These are phyloP conservation scores for Saccostrea glomerata DNA, from an alignment of 1,140 invertebrate species.

Conservation along the genomic window DNA sequence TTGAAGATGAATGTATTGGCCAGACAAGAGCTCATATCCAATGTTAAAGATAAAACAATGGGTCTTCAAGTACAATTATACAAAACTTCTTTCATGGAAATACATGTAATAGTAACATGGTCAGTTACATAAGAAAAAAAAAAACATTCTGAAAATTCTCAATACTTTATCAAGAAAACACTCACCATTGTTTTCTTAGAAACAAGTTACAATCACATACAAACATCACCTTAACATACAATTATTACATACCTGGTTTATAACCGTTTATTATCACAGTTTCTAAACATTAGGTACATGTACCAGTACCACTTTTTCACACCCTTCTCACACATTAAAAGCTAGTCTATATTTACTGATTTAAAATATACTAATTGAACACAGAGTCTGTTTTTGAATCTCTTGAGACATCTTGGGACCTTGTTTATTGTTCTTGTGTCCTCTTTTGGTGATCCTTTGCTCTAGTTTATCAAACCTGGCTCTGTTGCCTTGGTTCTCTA, in stretches of 20 bases:
- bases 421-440: background rate
- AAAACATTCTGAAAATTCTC: background rate
- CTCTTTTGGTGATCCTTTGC: background rate
- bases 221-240: background rate
- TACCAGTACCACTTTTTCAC: background rate
- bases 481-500: slow-evolving; percentile 60
- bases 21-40: no score
- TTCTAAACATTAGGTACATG: background rate
- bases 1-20: no score
- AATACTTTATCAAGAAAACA: background rate
- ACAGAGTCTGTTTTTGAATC: background rate
- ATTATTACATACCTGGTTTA: background rate
- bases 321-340: background rate
- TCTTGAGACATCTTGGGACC: background rate
- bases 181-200: background rate
- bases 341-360: background rate
- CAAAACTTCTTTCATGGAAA: background rate
- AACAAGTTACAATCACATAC: background rate
- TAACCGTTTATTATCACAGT: slow-evolving; percentile 3
- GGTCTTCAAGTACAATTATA: background rate
- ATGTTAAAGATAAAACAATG: no score
- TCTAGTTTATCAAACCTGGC: slow-evolving; percentile 60
- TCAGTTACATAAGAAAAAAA: background rate
- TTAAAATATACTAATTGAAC: slow-evolving; percentile 17
- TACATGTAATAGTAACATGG: background rate